These are phyloP conservation scores for Alectura lathami DNA, from an alignment of 2,113 vertebrate genomes.

Conservation along the genomic window DNA sequence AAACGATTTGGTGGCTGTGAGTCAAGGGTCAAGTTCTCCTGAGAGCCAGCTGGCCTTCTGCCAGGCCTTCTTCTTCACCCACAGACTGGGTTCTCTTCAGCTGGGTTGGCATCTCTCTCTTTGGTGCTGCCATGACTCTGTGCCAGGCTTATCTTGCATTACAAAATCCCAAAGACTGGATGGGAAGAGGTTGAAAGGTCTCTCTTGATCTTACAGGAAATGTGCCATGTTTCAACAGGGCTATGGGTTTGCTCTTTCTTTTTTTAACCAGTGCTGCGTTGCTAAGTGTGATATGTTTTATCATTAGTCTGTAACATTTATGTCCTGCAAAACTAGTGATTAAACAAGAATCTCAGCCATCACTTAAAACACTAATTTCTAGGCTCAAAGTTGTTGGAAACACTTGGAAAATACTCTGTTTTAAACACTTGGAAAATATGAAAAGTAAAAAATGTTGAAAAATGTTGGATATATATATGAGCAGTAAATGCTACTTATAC, in stretches of 20 bases:
- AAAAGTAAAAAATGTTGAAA: neutral
- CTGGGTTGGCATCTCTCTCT: neutral
- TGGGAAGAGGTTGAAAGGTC: neutral
- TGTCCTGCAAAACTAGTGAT: neutral
- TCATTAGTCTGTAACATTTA: neutral
- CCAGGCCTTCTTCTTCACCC: constrained; percentile 1
- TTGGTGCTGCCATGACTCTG: neutral
- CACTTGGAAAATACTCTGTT: neutral
- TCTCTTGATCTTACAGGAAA: neutral
- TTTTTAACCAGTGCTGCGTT: neutral
- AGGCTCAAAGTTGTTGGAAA: neutral
- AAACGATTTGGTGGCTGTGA: neutral
- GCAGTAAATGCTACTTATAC: no score
- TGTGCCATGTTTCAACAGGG: neutral
- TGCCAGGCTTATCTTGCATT: constrained; percentile 19
- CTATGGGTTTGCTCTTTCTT: neutral
- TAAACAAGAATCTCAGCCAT: neutral
- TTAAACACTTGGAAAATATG: neutral
- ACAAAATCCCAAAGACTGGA: neutral
- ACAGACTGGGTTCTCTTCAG: neutral
- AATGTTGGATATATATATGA: no score
- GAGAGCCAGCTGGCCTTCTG: constrained; percentile 18
- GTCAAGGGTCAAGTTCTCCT: neutral
- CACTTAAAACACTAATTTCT: neutral
- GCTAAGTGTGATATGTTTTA: neutral